A percentile compares a stretch with the other conserved stretches of the same genome.
These are phyloP conservation scores for Morelia viridis DNA, from an alignment of 2,797 vertebrate species.

Conservation along the genomic window DNA sequence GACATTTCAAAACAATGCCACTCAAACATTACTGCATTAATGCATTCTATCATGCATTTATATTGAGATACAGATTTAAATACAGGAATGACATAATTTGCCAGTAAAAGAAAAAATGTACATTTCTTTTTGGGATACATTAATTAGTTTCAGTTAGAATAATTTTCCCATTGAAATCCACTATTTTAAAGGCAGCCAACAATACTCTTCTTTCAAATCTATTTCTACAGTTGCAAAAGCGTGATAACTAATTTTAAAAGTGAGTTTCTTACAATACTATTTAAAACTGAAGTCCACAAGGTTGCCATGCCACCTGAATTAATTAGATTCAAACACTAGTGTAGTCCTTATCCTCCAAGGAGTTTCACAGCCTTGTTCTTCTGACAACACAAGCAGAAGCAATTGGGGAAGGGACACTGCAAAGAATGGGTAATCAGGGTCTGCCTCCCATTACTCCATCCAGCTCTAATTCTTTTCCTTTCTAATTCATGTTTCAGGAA, in stretches of 20 bases:
- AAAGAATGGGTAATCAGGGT: background rate
- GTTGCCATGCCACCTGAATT: background rate
- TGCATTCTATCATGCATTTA: background rate
- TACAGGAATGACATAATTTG: background rate
- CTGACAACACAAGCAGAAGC: background rate
- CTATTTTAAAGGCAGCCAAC: background rate
- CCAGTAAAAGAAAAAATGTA: background rate
- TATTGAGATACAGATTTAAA: background rate
- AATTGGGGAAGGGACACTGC: background rate
- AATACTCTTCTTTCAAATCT: background rate
- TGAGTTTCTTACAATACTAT: background rate
- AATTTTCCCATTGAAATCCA: too few relatives aligned
- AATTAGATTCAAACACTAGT: background rate
- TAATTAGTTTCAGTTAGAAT: background rate
- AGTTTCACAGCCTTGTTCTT: background rate
- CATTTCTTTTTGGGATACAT: background rate
- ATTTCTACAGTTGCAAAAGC: background rate
- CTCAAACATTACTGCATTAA: background rate
- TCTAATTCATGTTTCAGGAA: background rate
- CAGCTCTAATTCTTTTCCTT: background rate
- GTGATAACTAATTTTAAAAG: background rate
- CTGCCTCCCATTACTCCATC: background rate
- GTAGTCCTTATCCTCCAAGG: background rate
- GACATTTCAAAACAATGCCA: background rate
- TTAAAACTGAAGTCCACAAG: background rate